A percentile compares a stretch with the other conserved stretches of the same genome.
Evolutionary conservation across 1,140 invertebrate genomes (phyloP).

Genomic region (Polypedilum vanderplanki): DNA sequence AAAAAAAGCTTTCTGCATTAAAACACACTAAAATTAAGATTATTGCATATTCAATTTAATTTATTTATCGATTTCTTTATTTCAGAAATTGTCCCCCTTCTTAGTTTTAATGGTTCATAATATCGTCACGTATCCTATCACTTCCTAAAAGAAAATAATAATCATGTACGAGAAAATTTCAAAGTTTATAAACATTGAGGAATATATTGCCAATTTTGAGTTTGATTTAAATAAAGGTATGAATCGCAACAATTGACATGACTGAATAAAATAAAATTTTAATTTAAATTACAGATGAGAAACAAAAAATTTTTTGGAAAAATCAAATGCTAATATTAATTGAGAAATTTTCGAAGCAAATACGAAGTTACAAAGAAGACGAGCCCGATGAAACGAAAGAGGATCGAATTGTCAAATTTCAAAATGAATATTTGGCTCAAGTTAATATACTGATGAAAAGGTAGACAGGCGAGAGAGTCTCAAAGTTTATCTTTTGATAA

Average conservation of each 20-base stretch:
- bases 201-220: neutral
- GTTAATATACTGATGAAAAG: neutral
- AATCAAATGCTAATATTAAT: neutral
- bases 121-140: no score
- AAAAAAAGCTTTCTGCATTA: no score
- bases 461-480: neutral
- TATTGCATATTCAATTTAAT: no score
- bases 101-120: no score
- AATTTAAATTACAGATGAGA: neutral
- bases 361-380: neutral
- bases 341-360: constrained; percentile 12
- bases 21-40: no score
- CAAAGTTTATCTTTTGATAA: constrained; percentile 14
- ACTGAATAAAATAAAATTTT: neutral
- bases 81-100: no score
- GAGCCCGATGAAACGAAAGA: neutral
- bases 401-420: neutral
- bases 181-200: neutral
- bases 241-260: neutral
- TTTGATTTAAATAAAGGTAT: constrained; percentile 2
- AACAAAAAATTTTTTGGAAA: neutral
- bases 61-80: no score
- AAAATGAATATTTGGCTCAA: neutral
- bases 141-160: neutral
- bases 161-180: neutral